Base-by-base conservation (phyloP, 2,888 invertebrate species). In the Dorcus parallelipipedus region DNA sequence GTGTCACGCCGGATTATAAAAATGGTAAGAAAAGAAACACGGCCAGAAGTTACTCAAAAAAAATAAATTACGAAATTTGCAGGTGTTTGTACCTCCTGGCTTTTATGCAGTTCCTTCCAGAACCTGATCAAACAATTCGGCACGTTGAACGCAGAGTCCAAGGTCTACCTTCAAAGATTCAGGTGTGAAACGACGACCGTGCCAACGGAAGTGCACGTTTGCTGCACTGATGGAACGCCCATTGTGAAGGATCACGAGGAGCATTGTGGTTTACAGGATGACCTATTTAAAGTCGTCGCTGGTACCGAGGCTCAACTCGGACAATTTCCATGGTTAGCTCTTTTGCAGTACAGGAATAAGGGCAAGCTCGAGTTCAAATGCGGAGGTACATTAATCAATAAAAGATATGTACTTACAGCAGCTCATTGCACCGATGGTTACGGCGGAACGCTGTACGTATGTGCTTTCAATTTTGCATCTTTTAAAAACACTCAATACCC, bases 321-420 rank as follows among this genome's bases (percentile, higher is more conserved):
- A 56, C 86, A 86, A 68, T 86, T 83, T 71, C 85, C 86, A 0
- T 86, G 86, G 86, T 80, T 85, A 81, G 83, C 82, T 0, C 65
- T 85, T 20, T 63, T 86, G 52, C 83, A 85, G 53, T 86, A 86
- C 64, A 17, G 33, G 10, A 52, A 38, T 9, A 49, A 45, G 53
- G 58, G 60, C 78, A 78, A 67, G 41, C 66, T 57, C 10, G 73
- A 71, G 51, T 67, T 68, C 33, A 52, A 45, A 6, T 87, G 87
- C 67, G 86, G 85, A n/a, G 87, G 85, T 1, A 82, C 81, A 0
- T 71, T 87, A 50, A 80, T 87, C 58, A 86, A 82, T 68, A 78
- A 77, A 48, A 79, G 83, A 1, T 86, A 84, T 54, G 76, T 85
- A 1, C 64, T 87, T 60, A 85, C 86, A 1, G 87, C 86, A 1